Base-by-base conservation (phyloP, 2,888 invertebrate genomes). In the Macropis europaea region DNA sequence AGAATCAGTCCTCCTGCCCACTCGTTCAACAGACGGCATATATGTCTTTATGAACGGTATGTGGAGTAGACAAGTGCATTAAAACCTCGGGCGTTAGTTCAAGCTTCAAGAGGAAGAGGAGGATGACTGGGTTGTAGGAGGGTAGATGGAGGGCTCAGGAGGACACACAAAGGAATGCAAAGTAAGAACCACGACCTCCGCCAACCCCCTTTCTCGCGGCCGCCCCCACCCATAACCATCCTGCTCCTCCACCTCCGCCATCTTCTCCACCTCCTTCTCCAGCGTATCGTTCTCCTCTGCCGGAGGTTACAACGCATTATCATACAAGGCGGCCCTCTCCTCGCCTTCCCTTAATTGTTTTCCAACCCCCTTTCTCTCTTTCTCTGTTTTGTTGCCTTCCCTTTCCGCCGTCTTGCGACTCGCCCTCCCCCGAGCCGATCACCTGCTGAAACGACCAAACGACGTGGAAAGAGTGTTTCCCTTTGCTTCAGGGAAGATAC, bases 31-130 rank as follows among this genome's bases (percentile, higher is more conserved):
- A 84, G 82, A 86, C 82, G 84, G 75, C 84, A 86, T 84, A 82
- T 84, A 86, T 87, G 86, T 87, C 88, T 89, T 88, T 88, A 89
- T 88, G 86, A 87, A 84, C 87, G 87, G 78, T 87, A 88, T 88
- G 87, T 87, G 81, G 84, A 89, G 88, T 87, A 89, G 89, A 89
- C 90, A 90, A 90, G 89, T 89, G 89, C 89, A 89, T 90, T 89
- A 90, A 90, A 90, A 88, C 85, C 88, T 85, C 86, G 87, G 88
- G 87, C 89, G 89, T 88, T 88, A 86, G 89, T 87, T 89, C 87
- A 88, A 85, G 88, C 87, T 83, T 87, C 76, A 85, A 88, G 86
- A 85, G 87, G 63, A 54, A 76, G n/a, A n/a, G 68, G 61, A 75
- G 75, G 73, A 77, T 38, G 75, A 67, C 69, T 64, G 73, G 76